Conservation (phyloP, 2,797 vertebrate species). For the Pelodytes ibericus region DNA sequence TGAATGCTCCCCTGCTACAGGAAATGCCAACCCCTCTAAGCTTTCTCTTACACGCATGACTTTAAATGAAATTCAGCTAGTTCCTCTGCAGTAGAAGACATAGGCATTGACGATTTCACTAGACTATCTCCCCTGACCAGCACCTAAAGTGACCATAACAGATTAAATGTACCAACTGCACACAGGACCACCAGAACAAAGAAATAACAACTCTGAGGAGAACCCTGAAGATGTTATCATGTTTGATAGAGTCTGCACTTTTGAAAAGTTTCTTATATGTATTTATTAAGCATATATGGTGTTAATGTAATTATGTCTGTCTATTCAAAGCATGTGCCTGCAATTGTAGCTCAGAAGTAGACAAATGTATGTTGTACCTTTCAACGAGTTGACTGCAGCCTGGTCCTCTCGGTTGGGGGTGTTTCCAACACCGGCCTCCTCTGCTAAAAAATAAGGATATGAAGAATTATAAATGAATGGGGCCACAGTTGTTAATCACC, state of each 20-base stretch:
- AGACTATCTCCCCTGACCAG: neutral
- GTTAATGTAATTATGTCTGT: too few species aligned
- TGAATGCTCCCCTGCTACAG: neutral
- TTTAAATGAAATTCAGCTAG: neutral
- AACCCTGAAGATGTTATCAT: too few species aligned
- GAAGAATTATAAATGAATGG: slow-evolving; percentile 10
- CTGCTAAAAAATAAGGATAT: slow-evolving; percentile 65
- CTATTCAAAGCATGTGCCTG: too few species aligned
- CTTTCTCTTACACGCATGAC: slow-evolving; percentile 35
- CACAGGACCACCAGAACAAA: too few species aligned
- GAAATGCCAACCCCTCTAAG: neutral
- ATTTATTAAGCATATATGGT: too few species aligned
- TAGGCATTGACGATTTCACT: neutral
- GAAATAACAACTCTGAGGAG: too few species aligned
- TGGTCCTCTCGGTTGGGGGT: slow-evolving; percentile 74
- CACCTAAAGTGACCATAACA: neutral
- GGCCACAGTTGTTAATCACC: neutral
- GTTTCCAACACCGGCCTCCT: slow-evolving; percentile 74
- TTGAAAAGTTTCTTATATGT: too few species aligned
- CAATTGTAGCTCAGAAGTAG: too few species aligned
- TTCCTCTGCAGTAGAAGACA: neutral
- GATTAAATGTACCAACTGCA: neutral
- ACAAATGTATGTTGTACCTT: slow-evolving; percentile 62
- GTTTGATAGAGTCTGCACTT: too few species aligned
- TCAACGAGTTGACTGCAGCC: slow-evolving; percentile 69